phyloP scores from a whole-genome alignment of 2,113 vertebrate species.

The Eptesicus fuscus region DNA sequence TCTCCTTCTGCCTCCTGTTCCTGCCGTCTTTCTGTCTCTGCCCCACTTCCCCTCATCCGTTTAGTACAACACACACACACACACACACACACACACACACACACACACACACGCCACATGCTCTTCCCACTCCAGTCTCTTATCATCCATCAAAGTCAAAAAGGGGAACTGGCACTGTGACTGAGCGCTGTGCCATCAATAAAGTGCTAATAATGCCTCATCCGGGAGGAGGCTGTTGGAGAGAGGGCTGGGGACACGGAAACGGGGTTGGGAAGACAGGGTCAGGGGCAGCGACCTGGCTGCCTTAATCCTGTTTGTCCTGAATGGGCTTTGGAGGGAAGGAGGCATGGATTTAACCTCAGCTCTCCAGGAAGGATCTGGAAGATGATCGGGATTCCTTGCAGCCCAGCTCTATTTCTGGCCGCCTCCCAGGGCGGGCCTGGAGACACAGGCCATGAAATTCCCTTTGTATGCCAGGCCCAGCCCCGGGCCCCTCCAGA shows the following conservation, averaged over 20 bases:
- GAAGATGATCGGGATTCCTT: not conserved
- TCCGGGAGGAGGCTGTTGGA: not conserved
- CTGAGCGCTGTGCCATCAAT: not conserved
- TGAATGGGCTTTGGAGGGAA: not conserved
- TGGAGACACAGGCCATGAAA: not conserved
- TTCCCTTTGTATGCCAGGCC: not conserved
- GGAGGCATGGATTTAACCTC: not conserved
- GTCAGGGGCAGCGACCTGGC: not conserved
- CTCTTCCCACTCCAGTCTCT: not conserved
- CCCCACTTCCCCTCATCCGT: not conserved
- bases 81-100: too few relatives aligned
- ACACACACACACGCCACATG: not conserved
- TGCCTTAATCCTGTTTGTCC: not conserved
- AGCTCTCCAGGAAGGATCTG: not conserved
- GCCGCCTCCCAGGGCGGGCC: not conserved
- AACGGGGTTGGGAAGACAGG: not conserved
- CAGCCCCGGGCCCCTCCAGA: not conserved
- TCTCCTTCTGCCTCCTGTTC: not conserved
- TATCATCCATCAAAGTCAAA: constrained; percentile 28
- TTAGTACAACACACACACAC: not conserved
- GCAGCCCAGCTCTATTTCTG: not conserved
- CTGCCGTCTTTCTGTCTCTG: not conserved
- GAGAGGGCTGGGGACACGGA: not conserved
- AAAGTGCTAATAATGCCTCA: not conserved
- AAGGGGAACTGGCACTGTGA: not conserved